These are phyloP conservation scores for Nycteola revayana DNA, from an alignment of 2,888 invertebrate genomes.

Conservation along the genomic window DNA sequence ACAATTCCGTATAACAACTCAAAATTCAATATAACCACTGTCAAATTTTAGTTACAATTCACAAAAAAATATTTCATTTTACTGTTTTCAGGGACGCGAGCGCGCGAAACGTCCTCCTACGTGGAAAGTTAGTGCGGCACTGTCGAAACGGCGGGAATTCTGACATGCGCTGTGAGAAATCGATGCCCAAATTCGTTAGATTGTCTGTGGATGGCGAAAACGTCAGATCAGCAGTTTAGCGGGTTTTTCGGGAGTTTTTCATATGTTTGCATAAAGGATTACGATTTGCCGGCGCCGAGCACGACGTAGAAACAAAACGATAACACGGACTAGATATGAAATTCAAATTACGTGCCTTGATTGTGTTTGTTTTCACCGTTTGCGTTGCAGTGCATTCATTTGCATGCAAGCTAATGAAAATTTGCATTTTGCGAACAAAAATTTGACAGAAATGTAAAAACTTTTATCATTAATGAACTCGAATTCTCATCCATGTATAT, in stretches of 20 bases:
- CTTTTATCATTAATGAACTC: too few species aligned
- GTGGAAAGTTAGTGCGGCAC: slow-evolving; percentile 45
- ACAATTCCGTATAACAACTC: slow-evolving; percentile 1
- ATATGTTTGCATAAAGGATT: slow-evolving; percentile 24
- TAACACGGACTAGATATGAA: not conserved
- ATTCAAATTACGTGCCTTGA: not conserved
- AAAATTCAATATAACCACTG: slow-evolving; percentile 11
- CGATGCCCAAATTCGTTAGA: slow-evolving; percentile 56
- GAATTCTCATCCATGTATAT: too few species aligned
- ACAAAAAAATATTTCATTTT: slow-evolving; percentile 23
- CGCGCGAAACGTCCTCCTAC: slow-evolving; percentile 28
- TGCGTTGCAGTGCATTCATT: not conserved
- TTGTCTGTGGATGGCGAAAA: slow-evolving; percentile 21
- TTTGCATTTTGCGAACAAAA: too few species aligned
- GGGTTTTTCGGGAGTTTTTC: slow-evolving; percentile 19
- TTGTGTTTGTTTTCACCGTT: not conserved
- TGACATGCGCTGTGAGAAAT: slow-evolving; percentile 77
- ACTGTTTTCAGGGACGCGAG: slow-evolving; percentile 29
- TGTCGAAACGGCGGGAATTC: slow-evolving; percentile 49
- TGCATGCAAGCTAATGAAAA: too few species aligned
- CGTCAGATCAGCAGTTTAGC: slow-evolving; percentile 16
- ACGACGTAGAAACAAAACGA: not conserved
- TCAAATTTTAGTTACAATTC: slow-evolving; percentile 19
- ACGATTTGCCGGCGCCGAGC: not conserved
- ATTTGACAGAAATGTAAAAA: too few species aligned